Conservation (phyloP, 2,888 invertebrate species). For the Ctena decussata region DNA sequence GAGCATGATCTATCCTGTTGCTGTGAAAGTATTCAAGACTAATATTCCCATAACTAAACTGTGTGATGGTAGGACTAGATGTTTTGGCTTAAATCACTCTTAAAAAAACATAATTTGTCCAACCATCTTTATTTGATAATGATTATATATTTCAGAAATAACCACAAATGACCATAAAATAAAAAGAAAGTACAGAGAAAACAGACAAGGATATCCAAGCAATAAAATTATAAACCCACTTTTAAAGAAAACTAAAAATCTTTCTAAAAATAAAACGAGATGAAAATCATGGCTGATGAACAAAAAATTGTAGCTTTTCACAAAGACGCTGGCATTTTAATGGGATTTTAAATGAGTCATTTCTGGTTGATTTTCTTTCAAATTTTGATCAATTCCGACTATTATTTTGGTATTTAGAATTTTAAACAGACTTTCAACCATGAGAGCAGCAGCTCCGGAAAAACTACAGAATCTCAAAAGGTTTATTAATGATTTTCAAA, state of each 20-base stretch:
- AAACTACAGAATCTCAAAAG: background rate
- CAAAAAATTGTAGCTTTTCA: conserved; percentile 17
- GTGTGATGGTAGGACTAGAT: no score
- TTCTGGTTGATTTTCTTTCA: background rate
- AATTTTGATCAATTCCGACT: background rate
- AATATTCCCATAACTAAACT: no score
- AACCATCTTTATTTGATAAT: no score
- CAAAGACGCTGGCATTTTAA: conserved; percentile 11
- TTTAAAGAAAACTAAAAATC: background rate
- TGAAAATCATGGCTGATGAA: background rate
- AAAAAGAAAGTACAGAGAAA: background rate
- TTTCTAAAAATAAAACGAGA: background rate
- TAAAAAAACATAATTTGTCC: no score
- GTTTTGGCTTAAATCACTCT: no score
- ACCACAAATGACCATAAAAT: background rate
- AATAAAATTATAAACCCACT: background rate
- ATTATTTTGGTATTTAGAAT: background rate
- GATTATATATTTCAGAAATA: no score
- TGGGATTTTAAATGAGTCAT: conserved; percentile 4
- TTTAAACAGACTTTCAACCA: background rate
- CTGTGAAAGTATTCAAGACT: no score
- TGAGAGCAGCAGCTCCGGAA: background rate
- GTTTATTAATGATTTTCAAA: background rate
- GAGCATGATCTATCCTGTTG: no score
- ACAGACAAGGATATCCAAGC: background rate